Evolutionary conservation across 2,888 invertebrate genomes (phyloP), one percentile per base, ranked within the genome.

Genomic region (Monoplex corrugatus): DNA sequence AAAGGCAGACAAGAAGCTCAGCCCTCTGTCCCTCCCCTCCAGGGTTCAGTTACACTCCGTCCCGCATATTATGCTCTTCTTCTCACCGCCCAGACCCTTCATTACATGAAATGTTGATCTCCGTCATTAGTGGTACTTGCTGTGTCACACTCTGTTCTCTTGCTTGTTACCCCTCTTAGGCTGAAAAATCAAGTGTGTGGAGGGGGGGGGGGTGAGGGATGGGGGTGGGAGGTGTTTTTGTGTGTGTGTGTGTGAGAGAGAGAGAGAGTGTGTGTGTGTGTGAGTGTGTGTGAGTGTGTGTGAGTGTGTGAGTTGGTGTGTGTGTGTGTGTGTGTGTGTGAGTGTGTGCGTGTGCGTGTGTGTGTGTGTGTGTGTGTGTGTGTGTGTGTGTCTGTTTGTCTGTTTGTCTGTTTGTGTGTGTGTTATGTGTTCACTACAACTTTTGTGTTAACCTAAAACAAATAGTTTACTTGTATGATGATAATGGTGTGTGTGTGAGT

Each of bases 301-400:
- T 72, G 72, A 10, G 72, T 6, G 72, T 19, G 72, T 6, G n/a
- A 10, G 72, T 16, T 2, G 28, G 10, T 28, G 28, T 68, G 68
- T 68, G 28, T 5, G 19, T 10, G 13, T 28, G 13, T 68, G 13
- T n/a, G 19, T 68, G 68, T 68, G n/a, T 68, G 68, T 68, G 68
- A 19, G 68, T 68, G 68, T 68, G 68, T 72, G 72, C n/a, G 2
- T 28, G 72, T 28, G 19, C 2, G 72, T 72, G 72, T 28, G 72
- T n/a, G 72, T n/a, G 72, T n/a, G 72, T n/a, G 72, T n/a, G 72
- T n/a, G 72, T 72, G 72, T 72, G 72, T 72, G 72, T 72, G 72
- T 72, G 72, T 72, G 72, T 72, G 72, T 72, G 72, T 72, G 72
- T 72, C 10, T 72, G 72, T 72, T 28, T 72, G 72, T 72, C 10